These are phyloP conservation scores for Siderastrea radians DNA, from an alignment of 92 coral and sea anemone genomes.

Conservation along the genomic window DNA sequence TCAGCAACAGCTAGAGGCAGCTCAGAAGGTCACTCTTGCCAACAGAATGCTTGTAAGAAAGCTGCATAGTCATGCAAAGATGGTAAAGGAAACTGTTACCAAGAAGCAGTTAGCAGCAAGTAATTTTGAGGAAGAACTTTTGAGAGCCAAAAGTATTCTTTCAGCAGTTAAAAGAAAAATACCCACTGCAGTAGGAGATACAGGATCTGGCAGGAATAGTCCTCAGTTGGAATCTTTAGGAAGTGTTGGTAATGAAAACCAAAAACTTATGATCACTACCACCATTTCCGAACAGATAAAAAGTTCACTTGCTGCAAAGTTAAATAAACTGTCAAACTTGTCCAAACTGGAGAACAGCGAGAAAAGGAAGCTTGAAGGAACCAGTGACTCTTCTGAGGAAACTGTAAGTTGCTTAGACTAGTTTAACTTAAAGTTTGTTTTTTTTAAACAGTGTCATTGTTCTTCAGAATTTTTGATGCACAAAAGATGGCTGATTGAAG, in stretches of 20 bases:
- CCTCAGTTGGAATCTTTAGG: conserved; percentile 4
- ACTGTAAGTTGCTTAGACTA: conserved; percentile 12
- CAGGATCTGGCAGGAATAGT: conserved; percentile 36
- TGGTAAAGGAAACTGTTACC: conserved; percentile 65
- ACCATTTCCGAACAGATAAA: conserved; percentile 25
- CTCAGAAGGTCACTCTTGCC: conserved; percentile 74
- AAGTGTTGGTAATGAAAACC: conserved; percentile 38
- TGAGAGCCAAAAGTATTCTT: conserved; percentile 83
- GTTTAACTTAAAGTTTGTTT: too few species aligned
- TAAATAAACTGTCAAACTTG: conserved; percentile 13
- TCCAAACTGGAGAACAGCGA: conserved; percentile 17
- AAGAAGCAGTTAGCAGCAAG: conserved; percentile 63
- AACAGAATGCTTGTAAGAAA: conserved; percentile 75
- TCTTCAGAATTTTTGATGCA: too few species aligned
- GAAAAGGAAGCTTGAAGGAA: conserved; percentile 46
- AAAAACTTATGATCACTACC: conserved; percentile 17
- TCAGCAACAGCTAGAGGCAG: conserved; percentile 83
- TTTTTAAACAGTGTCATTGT: too few species aligned
- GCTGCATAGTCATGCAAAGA: conserved; percentile 80
- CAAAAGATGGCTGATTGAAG: too few species aligned
- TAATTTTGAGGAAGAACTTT: conserved; percentile 80
- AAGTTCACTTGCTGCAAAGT: conserved; percentile 47
- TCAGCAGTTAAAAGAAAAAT: conserved; percentile 75
- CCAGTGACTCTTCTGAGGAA: conserved; percentile 23
- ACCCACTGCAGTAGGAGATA: neutral